These are phyloP conservation scores for Plecotus auritus DNA, from an alignment of 2,113 vertebrate genomes.

Conservation along the genomic window DNA sequence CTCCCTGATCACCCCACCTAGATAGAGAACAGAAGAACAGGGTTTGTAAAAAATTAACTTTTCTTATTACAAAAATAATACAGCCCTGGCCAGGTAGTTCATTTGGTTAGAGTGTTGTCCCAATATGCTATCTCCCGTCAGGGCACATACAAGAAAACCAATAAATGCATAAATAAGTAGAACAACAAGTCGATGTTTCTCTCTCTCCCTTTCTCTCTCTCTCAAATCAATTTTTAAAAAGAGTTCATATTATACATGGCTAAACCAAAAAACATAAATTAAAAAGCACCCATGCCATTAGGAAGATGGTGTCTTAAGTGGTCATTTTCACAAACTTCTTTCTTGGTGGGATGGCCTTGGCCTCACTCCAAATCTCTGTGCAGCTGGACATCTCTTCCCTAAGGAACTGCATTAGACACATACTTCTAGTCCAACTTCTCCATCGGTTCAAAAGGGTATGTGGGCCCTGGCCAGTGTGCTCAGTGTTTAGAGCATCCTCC, in stretches of 20 bases:
- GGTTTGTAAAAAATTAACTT: background rate
- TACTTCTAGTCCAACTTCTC: background rate
- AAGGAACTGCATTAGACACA: background rate
- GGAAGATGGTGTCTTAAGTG: background rate
- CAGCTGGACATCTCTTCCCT: background rate
- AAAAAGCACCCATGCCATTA: background rate
- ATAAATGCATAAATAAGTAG: background rate
- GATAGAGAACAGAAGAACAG: background rate
- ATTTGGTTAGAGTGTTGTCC: background rate
- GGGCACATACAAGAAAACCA: background rate
- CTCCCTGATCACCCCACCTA: background rate
- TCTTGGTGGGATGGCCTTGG: background rate
- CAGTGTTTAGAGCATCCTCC: too few species aligned
- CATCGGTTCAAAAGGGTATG: background rate
- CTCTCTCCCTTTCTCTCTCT: background rate
- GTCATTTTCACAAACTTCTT: background rate
- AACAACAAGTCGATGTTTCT: background rate
- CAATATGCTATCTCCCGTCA: background rate
- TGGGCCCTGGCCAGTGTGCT: too few species aligned
- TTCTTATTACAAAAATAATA: constrained; percentile 15
- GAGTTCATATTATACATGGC: background rate
- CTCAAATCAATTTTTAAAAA: background rate
- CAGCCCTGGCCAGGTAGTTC: background rate
- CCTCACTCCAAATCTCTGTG: background rate
- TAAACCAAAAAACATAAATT: background rate